Evolutionary conservation across 2,797 vertebrate genomes (phyloP), one percentile per base, ranked within the genome.

Genomic region (Gallinago stenura): DNA sequence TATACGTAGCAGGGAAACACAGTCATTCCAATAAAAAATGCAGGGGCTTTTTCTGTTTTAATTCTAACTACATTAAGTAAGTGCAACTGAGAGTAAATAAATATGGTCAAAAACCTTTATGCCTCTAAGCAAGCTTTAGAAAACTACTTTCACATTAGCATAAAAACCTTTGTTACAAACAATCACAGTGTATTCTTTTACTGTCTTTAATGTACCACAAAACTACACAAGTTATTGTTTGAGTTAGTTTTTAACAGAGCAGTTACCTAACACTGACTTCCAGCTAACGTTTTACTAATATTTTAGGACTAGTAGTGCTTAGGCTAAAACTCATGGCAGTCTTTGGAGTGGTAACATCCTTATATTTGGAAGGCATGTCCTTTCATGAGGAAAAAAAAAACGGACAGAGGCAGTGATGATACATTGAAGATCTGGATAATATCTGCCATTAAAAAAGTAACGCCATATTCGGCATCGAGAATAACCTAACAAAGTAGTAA

Each of bases 31-130:
- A 31, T 24, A 46, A 5, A 76, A 77, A 87, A 43, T 37, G 31
- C 0, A 8, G 8, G 7, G 1, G 0, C 1, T 6, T 11, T 56
- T 58, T 37, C 18, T 13, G 1, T 8, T 91, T 80, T 54, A 48
- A 26, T 57, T 86, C 17, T 18, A 57, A 75, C 9, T 25, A n/a
- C 1, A 1, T n/a, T 68, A 56, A 80, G 7, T 30, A 66, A 83
- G 9, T 14, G 15, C 9, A 72, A 19, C 33, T 53, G 43, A 51
- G 26, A 66, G 4, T 53, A 70, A 82, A 30, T 3, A 56, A 10
- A 16, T 35, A 24, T 1, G 12, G 26, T 37, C 48, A 41, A 50
- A 28, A 86, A 61, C 12, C 54, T 25, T 37, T 39, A 28, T 45
- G 30, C 21, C 19, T 70, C 46, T 50, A 75, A 82, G 9, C 21